phyloP scores from a whole-genome alignment of 2,797 vertebrate species.

The Smutsia temminckii region DNA sequence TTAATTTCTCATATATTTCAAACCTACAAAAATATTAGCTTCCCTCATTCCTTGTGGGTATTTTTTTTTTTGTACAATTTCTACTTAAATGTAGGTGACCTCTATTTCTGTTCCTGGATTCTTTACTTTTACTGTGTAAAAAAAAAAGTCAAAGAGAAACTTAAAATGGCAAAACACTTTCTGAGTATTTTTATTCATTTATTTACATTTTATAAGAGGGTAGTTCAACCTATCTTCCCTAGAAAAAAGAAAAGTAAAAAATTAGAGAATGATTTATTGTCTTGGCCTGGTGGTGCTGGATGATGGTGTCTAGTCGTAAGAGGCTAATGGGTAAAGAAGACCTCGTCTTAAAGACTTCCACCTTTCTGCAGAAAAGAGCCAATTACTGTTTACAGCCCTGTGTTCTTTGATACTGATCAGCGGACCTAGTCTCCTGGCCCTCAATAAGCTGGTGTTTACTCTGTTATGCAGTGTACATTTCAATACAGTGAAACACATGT shows the following conservation, averaged over 20 bases:
- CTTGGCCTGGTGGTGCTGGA: background rate
- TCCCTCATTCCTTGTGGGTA: background rate
- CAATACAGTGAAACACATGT: slow-evolving; percentile 43
- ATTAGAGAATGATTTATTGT: background rate
- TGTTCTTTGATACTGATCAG: slow-evolving; percentile 37
- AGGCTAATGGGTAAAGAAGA: background rate
- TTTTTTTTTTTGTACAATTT: background rate
- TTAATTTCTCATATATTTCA: background rate
- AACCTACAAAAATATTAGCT: background rate
- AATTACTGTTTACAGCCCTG: slow-evolving; percentile 12
- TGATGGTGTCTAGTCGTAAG: background rate
- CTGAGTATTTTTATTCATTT: background rate
- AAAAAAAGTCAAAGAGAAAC: background rate
- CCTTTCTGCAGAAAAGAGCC: slow-evolving; percentile 39
- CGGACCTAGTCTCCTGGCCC: background rate
- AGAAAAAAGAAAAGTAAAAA: background rate
- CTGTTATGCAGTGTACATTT: background rate
- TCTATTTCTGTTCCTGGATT: background rate
- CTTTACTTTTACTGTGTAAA: background rate
- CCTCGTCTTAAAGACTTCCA: background rate
- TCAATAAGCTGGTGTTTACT: slow-evolving; percentile 30
- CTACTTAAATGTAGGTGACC: background rate
- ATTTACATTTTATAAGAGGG: background rate
- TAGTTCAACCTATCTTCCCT: background rate
- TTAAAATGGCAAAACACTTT: background rate